phyloP scores from a whole-genome alignment of 2,888 invertebrate species.

The Chirona hameri region DNA sequence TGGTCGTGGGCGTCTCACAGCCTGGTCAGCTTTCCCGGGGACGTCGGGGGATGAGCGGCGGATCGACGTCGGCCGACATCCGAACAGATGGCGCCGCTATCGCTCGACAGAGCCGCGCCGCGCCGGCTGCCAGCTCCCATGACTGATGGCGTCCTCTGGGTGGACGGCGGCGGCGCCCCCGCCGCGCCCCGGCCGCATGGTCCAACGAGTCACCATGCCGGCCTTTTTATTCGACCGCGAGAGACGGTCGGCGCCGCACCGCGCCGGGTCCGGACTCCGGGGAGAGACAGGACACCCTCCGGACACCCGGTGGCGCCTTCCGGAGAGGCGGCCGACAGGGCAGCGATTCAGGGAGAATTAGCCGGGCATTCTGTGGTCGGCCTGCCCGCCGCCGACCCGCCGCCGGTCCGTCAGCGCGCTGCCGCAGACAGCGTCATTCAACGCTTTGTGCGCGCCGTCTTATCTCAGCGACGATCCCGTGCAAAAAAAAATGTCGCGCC shows the following conservation, averaged over 20 bases:
- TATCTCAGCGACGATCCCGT: not conserved
- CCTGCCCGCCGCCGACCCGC: not conserved
- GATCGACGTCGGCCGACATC: too few relatives aligned
- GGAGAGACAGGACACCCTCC: not conserved
- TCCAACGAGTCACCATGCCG: not conserved
- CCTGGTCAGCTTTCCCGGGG: too few relatives aligned
- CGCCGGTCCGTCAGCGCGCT: not conserved
- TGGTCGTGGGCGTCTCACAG: too few relatives aligned
- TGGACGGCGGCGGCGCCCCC: not conserved
- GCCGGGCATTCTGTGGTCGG: not conserved
- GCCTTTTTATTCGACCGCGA: not conserved
- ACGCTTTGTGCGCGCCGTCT: slow-evolving; percentile 4
- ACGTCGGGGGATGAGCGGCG: too few relatives aligned
- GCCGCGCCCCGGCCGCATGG: not conserved
- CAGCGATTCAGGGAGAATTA: slow-evolving; percentile 1
- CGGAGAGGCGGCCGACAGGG: not conserved
- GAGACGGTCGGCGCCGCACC: too few relatives aligned
- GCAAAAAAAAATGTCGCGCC: not conserved
- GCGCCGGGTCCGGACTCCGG: too few relatives aligned
- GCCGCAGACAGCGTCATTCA: not conserved
- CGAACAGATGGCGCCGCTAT: too few relatives aligned
- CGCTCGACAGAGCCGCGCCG: too few relatives aligned
- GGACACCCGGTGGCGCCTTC: not conserved
- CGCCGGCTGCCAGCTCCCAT: not conserved
- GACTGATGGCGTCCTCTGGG: not conserved